phyloP scores from a whole-genome alignment of 2,113 vertebrate species.

The Microcebus griseorufus region DNA sequence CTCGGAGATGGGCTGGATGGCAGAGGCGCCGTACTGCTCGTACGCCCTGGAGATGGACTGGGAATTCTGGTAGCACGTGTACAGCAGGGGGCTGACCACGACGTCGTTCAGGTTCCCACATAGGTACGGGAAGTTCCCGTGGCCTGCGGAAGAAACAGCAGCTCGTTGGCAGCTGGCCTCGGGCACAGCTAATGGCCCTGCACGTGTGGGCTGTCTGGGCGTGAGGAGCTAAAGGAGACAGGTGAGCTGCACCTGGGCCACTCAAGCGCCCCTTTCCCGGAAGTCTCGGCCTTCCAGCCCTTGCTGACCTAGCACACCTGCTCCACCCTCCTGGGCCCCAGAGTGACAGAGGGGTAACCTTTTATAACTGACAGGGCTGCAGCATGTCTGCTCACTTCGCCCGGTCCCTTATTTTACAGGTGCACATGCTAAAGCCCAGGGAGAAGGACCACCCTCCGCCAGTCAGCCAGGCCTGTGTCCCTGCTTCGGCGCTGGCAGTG shows the following conservation, averaged over 20 bases:
- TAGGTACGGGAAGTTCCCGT: conserved; percentile 94
- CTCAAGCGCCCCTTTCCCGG: background rate
- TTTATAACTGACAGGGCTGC: rapidly evolving
- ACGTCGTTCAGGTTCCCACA: conserved; percentile 94
- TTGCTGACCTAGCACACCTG: background rate
- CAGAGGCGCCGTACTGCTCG: conserved; percentile 90
- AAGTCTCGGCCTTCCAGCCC: background rate
- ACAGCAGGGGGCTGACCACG: conserved; percentile 92
- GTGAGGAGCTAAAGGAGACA: rapidly evolving
- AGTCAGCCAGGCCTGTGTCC: rapidly evolving
- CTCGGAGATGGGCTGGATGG: conserved; percentile 93
- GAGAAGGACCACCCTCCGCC: background rate
- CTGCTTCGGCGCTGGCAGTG: rapidly evolving
- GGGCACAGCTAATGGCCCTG: rapidly evolving
- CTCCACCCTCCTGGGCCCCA: background rate
- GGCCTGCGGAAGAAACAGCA: conserved; percentile 85
- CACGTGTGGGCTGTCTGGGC: rapidly evolving
- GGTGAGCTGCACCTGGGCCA: rapidly evolving
- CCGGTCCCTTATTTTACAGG: background rate
- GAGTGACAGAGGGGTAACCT: background rate
- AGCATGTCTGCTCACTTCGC: background rate
- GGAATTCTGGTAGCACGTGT: conserved; percentile 94
- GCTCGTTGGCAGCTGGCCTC: rapidly evolving
- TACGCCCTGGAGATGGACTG: conserved; percentile 93
- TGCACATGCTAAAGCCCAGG: background rate